Percentiles rank a stretch among this genome's conserved stretches.
These are phyloP conservation scores for Hemicentrotus pulcherrimus DNA, from an alignment of 35 echinoderm and acorn worm genomes.

Conservation along the genomic window DNA sequence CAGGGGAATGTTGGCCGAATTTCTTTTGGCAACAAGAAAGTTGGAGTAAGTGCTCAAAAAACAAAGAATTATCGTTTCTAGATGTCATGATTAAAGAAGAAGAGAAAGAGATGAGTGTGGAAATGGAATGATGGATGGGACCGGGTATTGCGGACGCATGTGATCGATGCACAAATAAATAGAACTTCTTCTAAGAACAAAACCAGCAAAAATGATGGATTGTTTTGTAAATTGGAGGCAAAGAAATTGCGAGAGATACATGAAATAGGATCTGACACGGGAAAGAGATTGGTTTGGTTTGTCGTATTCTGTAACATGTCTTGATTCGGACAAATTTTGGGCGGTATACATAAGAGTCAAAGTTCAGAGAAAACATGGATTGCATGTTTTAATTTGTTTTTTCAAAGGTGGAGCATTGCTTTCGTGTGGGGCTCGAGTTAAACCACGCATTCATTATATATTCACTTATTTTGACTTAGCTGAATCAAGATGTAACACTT, in stretches of 20 bases:
- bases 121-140: slow-evolving; percentile 7
- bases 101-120: not conserved
- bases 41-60: not conserved
- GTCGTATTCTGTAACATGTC: not conserved
- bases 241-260: slow-evolving; percentile 39
- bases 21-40: not conserved
- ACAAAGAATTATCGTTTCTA: not conserved
- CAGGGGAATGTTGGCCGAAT: not conserved
- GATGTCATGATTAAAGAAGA: slow-evolving; percentile 18
- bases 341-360: not conserved
- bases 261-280: not conserved
- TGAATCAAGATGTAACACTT: not conserved
- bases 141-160: not conserved
- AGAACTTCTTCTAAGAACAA: slow-evolving; percentile 9
- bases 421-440: not conserved
- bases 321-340: not conserved
- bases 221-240: slow-evolving; percentile 21
- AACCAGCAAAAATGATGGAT: slow-evolving; percentile 42
- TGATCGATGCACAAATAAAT: slow-evolving; percentile 48
- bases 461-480: not conserved
- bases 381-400: not conserved
- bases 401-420: not conserved
- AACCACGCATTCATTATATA: not conserved
- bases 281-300: not conserved
- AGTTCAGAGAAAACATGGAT: slow-evolving; percentile 12